Conservation (phyloP, 2,113 vertebrate genomes). For the Cheilinus undulatus region DNA sequence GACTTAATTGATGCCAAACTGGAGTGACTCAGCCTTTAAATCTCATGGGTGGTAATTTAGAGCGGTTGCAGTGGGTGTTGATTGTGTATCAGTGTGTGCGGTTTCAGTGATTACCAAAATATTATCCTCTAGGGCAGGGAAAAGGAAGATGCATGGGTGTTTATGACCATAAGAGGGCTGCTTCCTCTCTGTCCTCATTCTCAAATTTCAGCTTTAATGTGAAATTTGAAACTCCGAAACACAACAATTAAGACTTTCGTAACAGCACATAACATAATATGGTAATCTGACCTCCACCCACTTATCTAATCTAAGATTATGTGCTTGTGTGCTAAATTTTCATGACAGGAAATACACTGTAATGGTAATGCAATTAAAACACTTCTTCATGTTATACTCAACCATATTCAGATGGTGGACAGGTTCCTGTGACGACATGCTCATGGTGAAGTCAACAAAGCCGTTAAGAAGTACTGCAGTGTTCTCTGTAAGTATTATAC, state of each 20-base stretch:
- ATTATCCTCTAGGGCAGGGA: neutral
- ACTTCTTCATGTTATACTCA: conserved; percentile 2
- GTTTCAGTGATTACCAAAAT: conserved; percentile 5
- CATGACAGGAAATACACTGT: conserved; percentile 6
- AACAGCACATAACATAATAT: neutral
- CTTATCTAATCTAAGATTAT: neutral
- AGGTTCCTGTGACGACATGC: no score
- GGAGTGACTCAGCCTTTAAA: conserved; percentile 67
- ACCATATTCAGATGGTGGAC: no score
- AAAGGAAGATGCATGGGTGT: conserved; percentile 8
- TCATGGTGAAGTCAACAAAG: no score
- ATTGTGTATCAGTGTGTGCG: neutral
- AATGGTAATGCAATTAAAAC: conserved; percentile 1
- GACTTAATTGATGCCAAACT: conserved; percentile 57
- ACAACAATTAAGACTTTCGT: neutral
- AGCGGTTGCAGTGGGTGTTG: conserved; percentile 46
- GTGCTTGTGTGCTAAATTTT: conserved; percentile 23
- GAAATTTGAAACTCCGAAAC: neutral
- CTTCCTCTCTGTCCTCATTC: neutral
- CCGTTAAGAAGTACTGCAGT: no score
- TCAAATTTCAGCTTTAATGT: conserved; percentile 28
- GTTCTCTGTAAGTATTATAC: no score
- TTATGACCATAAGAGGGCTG: conserved; percentile 10
- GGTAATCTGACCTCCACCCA: conserved; percentile 9
- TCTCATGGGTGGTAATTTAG: conserved; percentile 58